Conservation (phyloP, 2,113 vertebrate genomes). For the Ceyx melanurus region DNA sequence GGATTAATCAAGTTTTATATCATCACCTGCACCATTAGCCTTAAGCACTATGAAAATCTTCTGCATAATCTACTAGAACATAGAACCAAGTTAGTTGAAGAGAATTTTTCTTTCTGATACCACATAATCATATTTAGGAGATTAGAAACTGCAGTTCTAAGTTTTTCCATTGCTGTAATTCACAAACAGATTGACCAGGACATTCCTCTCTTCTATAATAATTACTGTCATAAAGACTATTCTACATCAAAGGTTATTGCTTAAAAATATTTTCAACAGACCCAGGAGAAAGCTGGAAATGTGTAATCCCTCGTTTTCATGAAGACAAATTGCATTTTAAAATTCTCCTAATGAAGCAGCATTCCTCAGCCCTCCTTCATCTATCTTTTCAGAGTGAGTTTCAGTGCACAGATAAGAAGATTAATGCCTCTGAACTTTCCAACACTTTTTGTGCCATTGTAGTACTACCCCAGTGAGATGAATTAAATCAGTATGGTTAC, state of each 20-base stretch:
- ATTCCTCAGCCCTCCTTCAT: slow-evolving; percentile 77
- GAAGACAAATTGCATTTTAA: slow-evolving; percentile 80
- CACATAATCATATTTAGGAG: background rate
- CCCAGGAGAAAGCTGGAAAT: slow-evolving; percentile 70
- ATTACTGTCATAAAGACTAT: slow-evolving; percentile 34
- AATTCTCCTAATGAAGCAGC: slow-evolving; percentile 79
- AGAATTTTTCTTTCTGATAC: slow-evolving; percentile 24
- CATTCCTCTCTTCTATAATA: background rate
- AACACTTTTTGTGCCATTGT: slow-evolving; percentile 60
- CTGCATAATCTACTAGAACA: slow-evolving; percentile 4
- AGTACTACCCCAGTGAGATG: slow-evolving; percentile 29
- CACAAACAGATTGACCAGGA: slow-evolving; percentile 27
- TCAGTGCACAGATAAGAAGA: slow-evolving; percentile 72
- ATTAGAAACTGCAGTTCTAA: slow-evolving; percentile 2
- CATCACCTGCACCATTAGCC: slow-evolving; percentile 51
- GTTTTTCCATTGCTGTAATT: slow-evolving; percentile 1
- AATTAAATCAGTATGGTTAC: slow-evolving; percentile 67
- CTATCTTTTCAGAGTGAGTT: slow-evolving; percentile 75
- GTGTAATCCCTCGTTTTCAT: slow-evolving; percentile 74
- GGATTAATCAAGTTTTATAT: slow-evolving; percentile 55
- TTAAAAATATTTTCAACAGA: slow-evolving; percentile 63
- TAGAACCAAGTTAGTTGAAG: background rate
- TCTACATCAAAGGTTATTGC: slow-evolving; percentile 63
- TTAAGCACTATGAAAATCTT: slow-evolving; percentile 39
- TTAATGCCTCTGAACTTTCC: slow-evolving; percentile 79